Conservation (phyloP, 2,113 vertebrate genomes). For the Motacilla alba region DNA sequence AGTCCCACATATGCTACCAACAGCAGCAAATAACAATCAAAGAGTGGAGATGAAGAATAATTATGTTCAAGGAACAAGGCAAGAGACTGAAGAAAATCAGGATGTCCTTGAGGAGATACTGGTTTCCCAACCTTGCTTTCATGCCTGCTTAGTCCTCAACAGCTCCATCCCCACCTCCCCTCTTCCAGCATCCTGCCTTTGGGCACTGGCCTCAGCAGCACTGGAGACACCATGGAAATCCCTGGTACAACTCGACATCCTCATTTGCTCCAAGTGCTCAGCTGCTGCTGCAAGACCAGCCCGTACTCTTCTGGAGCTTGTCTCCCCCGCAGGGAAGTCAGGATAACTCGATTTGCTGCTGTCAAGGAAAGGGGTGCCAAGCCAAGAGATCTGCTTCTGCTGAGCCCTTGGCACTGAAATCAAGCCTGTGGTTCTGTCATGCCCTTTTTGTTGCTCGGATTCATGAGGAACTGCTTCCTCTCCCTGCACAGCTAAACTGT, state of each 20-base stretch:
- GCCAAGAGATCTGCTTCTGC: conserved; percentile 49
- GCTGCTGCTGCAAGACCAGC: conserved; percentile 36
- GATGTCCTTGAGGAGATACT: not conserved
- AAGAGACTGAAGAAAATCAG: not conserved
- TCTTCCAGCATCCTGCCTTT: not conserved
- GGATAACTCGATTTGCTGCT: conserved; percentile 49
- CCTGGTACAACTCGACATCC: not conserved
- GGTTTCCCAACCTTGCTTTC: not conserved
- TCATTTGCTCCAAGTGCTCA: conserved; percentile 49
- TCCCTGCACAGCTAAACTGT: not conserved
- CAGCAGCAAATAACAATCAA: not conserved
- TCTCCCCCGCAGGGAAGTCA: not conserved
- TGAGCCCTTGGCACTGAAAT: conserved; percentile 54
- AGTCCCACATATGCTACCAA: not conserved
- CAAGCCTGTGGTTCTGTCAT: conserved; percentile 45
- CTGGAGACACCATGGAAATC: not conserved
- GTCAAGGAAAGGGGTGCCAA: conserved; percentile 54
- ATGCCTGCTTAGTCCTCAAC: not conserved
- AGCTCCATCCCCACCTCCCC: not conserved
- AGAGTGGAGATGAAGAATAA: not conserved
- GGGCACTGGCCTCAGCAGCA: not conserved
- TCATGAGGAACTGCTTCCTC: conserved; percentile 30
- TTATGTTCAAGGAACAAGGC: not conserved
- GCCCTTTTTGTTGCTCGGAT: conserved; percentile 59
- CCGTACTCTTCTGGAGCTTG: conserved; percentile 16